These are phyloP conservation scores for Ceratosolen fusciceps DNA, from an alignment of 1,140 invertebrate genomes.

Conservation along the genomic window DNA sequence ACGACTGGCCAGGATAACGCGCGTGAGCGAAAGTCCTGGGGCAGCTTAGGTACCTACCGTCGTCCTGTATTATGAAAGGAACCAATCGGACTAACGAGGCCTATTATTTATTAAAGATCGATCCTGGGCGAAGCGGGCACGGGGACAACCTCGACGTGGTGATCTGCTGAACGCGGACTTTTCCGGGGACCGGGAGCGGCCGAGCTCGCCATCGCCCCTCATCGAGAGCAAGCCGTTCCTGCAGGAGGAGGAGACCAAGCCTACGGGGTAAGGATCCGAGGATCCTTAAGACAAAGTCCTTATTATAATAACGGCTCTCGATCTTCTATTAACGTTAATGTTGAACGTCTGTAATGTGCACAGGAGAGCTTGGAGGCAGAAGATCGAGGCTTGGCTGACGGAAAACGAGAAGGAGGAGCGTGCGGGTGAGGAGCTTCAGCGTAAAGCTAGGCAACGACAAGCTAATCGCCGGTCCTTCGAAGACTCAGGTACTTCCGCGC, in stretches of 20 bases:
- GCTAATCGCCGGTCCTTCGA: slow-evolving; percentile 84
- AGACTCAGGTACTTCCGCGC: slow-evolving; percentile 78
- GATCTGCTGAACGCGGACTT: slow-evolving; percentile 82
- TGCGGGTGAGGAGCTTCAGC: slow-evolving; percentile 77
- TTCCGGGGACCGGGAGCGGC: slow-evolving; percentile 79
- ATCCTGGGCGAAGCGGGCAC: slow-evolving; percentile 86
- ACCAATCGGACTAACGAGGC: background rate
- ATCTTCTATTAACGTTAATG: too few species aligned
- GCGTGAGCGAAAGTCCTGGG: slow-evolving; percentile 89
- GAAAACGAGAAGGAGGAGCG: slow-evolving; percentile 89
- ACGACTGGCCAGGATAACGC: slow-evolving; percentile 80
- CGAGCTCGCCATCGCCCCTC: slow-evolving; percentile 79
- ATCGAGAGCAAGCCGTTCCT: slow-evolving; percentile 71
- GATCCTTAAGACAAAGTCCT: too few species aligned
- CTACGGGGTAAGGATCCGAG: slow-evolving; percentile 67
- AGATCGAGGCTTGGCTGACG: slow-evolving; percentile 91
- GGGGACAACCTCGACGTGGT: slow-evolving; percentile 77
- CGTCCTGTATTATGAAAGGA: background rate
- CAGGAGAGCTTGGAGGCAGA: slow-evolving; percentile 81
- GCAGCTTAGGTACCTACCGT: slow-evolving; percentile 77
- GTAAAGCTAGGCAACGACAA: slow-evolving; percentile 75
- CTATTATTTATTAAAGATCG: slow-evolving; percentile 76
- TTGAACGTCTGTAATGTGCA: slow-evolving; percentile 33
- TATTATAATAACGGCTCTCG: too few species aligned
- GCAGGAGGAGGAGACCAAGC: slow-evolving; percentile 68